These are phyloP conservation scores for Oeneis ivallda DNA, from an alignment of 2,888 invertebrate genomes.

Conservation along the genomic window DNA sequence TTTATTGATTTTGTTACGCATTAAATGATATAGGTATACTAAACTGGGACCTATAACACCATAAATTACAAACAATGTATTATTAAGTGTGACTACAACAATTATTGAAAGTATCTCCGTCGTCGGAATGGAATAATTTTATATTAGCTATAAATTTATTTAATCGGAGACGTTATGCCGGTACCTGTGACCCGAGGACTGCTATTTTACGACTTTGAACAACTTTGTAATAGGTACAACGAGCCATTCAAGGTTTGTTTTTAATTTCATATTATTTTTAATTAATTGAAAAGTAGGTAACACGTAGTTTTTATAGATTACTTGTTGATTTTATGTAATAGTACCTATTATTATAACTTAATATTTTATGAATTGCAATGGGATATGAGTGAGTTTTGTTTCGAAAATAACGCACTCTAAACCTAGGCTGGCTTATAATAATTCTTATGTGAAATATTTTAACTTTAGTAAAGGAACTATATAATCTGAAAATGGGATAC, in stretches of 20 bases:
- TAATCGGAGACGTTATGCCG: constrained; percentile 32
- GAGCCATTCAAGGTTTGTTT: constrained; percentile 28
- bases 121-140: constrained; percentile 65
- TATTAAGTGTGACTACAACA: constrained; percentile 62
- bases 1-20: constrained; percentile 20
- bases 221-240: constrained; percentile 29
- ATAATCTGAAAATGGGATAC: too few species aligned
- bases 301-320: background rate
- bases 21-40: constrained; percentile 18
- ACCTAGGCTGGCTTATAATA: too few species aligned
- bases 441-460: too few species aligned
- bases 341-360: too few species aligned
- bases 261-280: constrained; percentile 20
- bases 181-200: constrained; percentile 27
- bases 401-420: too few species aligned
- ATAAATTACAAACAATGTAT: constrained; percentile 63
- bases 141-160: constrained; percentile 61
- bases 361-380: too few species aligned
- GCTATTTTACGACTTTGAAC: constrained; percentile 32
- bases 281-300: background rate
- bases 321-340: background rate
- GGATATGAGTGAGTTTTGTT: too few species aligned
- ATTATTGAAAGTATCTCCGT: constrained; percentile 66
- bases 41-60: constrained; percentile 41
- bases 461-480: too few species aligned